Base-by-base conservation (phyloP, 2,113 vertebrate species). In the Sardina pilchardus region DNA sequence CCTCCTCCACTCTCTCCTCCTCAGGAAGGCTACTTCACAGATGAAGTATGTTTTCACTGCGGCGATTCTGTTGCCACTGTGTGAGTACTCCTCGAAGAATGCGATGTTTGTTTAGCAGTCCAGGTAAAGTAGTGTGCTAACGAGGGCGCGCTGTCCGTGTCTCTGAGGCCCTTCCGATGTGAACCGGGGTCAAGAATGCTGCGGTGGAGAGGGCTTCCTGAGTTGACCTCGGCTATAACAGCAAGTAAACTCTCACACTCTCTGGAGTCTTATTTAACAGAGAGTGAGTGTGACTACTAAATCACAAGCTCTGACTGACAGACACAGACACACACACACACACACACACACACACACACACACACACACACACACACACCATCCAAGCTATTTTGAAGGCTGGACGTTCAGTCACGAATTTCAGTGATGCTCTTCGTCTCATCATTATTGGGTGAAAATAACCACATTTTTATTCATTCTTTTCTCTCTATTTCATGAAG, bases 401-500 rank as follows among this genome's bases (percentile, higher is more conserved):
- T 4, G 56, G 56, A 4, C 19, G 26, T 30, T 71, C 26, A 71
- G 63, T 34, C 63, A 26, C n/a, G n/a, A n/a, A n/a, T 2, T 71
- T 71, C 26, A n/a, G 6, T 9, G 9, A 26, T 26, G 10, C 21
- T 71, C 26, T 71, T 71, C n/a, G n/a, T 71, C 34, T 71, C 26
- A n/a, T n/a, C 26, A 71, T 63, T 63, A 63, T 26, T 63, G 59
- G 59, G 24, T n/a, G 26, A 71, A 71, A 71, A 19, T 19, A 56
- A 17, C 26, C 9, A n/a, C 39, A 24, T 59, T 21, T 84, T 78
- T 83, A 42, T 43, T 63, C 30, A 71, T 39, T 87, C 59, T 50
- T 87, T 86, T 75, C 80, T 84, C 87, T 78, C 89, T 78, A 2
- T 78, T 78, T 78, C 34, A 78, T 78, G 71, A 78, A 78, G 10